These are phyloP conservation scores for Anisognathus igniventris DNA, from an alignment of 2,797 vertebrate species.

Conservation along the genomic window DNA sequence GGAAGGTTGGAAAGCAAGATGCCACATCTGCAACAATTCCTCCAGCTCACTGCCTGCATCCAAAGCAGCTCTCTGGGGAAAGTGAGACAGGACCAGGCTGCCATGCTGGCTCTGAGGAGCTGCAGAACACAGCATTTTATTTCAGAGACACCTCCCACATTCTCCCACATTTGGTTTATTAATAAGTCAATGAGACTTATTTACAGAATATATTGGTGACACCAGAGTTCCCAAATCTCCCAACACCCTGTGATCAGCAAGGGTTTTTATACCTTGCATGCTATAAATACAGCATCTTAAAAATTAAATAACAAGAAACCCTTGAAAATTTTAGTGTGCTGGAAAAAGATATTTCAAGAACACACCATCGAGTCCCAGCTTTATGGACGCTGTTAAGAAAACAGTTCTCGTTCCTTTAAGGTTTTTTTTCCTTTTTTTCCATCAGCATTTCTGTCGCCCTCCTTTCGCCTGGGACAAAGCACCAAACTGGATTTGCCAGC, in stretches of 20 bases:
- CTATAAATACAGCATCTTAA: slow-evolving; percentile 3
- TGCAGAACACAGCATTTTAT: background rate
- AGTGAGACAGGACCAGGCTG: background rate
- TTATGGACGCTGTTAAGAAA: background rate
- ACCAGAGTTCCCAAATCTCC: background rate
- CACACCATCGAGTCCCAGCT: background rate
- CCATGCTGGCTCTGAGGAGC: background rate
- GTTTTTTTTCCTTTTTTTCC: background rate
- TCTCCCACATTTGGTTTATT: background rate
- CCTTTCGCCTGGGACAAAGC: background rate
- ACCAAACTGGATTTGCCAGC: background rate
- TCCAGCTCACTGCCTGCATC: background rate
- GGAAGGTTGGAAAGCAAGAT: background rate
- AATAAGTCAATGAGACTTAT: background rate
- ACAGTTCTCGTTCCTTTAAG: background rate
- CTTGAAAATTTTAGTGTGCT: background rate
- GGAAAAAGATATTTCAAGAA: background rate
- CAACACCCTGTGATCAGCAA: background rate
- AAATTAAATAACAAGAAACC: background rate
- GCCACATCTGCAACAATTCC: background rate
- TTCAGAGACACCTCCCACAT: slow-evolving; percentile 14
- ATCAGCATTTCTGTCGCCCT: background rate
- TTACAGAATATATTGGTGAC: background rate
- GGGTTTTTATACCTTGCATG: background rate
- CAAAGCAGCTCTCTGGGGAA: background rate